Base-by-base conservation (phyloP, 2,888 invertebrate species). In the Sepioteuthis lessoniana region DNA sequence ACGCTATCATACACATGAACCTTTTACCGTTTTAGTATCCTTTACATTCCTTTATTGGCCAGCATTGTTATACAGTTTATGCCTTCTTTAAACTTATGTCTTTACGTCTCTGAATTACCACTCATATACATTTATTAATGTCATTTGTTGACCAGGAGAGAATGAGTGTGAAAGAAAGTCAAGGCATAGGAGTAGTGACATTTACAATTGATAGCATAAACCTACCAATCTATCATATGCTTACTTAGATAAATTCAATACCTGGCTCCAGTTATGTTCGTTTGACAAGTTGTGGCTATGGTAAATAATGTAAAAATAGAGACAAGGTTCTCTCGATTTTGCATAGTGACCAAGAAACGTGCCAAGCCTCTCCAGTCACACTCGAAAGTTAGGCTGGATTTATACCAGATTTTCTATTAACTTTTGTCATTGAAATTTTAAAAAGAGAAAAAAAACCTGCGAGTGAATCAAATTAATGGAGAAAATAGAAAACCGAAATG, bases 271-370 rank as follows among this genome's bases (percentile, higher is more conserved):
- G n/a, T 76, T n/a, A 16, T n/a, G 76, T 76, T 16, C 76, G 16
- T n/a, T 76, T 76, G 76, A 76, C 76, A 76, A 76, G 76, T 76
- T 76, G 76, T n/a, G n/a, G 76, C 76, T 35, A n/a, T 76, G n/a
- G n/a, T 35, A 76, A 76, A 76, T 76, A 76, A 76, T n/a, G n/a
- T 19, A 16, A 76, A n/a, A 4, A 13, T 13, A 76, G 13, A 25
- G n/a, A 76, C n/a, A 76, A 35, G 8, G 60, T 60, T 31, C 16
- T 35, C 35, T 76, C n/a, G 13, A 76, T 76, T n/a, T 13, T n/a
- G 76, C 76, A 76, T 35, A 16, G 76, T n/a, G 76, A 76, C 76
- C 35, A n/a, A 76, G 4, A 76, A 19, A 76, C 76, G 19, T n/a
- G 76, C 35, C 76, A 13, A 25, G 25, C 28, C 55, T 25, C 55